Evolutionary conservation across 2,797 vertebrate genomes (phyloP), one percentile per base, ranked within the genome.

Genomic region (Mus minutoides): DNA sequence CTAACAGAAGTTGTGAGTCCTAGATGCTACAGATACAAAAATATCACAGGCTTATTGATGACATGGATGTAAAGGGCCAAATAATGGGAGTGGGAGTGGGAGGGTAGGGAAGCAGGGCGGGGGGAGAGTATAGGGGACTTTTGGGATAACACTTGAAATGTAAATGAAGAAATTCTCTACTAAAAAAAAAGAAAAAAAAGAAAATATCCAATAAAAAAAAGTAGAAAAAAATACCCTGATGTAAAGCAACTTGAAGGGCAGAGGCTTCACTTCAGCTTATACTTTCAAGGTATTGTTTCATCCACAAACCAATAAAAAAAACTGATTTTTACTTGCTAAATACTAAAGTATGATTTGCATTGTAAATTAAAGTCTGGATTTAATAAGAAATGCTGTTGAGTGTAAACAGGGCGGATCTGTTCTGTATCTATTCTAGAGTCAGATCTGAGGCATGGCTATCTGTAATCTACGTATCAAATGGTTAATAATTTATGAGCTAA

Each of bases 241-340:
- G 24, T 40, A 40, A 82, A 82, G 7, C 56, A 17, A 17, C 56
- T 40, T 40, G 12, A 10, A 26, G 54, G 37, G 52, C 22, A 58
- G 21, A 52, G 52, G 11, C 7, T 26, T 82, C 26, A 82, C 58
- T 40, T 82, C 13, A 40, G 3, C n/a, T 40, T 16, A 82, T 6
- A 29, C 56, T 40, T 82, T 60, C 77, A 80, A 54, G 31, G 52
- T n/a, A 79, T 22, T 80, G 49, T 64, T 78, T 90, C 29, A 14
- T 80, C 2, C 34, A 62, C 54, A 43, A 88, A 79, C 82, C 49
- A 73, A 62, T 71, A n/a, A n/a, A n/a, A 60, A 88, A 58, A 86
- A 22, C 71, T 75, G 31, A 12, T 46, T 91, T 92, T 96, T 87
- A 84, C 78, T 87, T 93, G 40, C n/a, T 67, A 75, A 77, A 88